Percentiles rank a stretch among this genome's conserved stretches.
Conservation (phyloP, 2,888 invertebrate species). For the Peribatodes rhomboidaria region DNA sequence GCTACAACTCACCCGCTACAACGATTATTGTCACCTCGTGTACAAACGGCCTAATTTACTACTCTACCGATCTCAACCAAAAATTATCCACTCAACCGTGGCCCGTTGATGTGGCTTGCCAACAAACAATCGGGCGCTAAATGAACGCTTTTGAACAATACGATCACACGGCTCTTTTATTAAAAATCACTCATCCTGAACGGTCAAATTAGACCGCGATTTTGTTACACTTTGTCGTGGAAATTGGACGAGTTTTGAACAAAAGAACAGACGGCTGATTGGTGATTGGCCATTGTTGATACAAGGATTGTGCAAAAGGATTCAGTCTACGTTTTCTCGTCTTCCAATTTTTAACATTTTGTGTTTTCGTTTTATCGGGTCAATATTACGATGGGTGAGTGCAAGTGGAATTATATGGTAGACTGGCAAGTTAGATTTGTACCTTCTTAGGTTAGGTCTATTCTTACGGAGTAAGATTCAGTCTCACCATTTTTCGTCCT, state of each 20-base stretch:
- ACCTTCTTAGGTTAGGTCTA: too few relatives aligned
- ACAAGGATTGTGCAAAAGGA: background rate
- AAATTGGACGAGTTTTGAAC: constrained; percentile 10
- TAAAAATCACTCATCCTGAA: constrained; percentile 22
- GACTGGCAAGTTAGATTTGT: too few relatives aligned
- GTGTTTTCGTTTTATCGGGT: too few relatives aligned
- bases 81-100: constrained; percentile 10
- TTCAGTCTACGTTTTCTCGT: background rate
- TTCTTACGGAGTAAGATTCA: too few relatives aligned
- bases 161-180: constrained; percentile 17
- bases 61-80: background rate
- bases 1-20: too few relatives aligned
- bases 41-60: background rate
- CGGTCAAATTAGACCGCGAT: constrained; percentile 22
- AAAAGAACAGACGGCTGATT: background rate
- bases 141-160: constrained; percentile 27
- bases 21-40: background rate
- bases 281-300: background rate
- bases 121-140: constrained; percentile 16
- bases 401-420: too few relatives aligned
- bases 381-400: too few relatives aligned
- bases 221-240: constrained; percentile 20
- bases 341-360: too few relatives aligned
- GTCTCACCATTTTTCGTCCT: too few relatives aligned
- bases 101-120: constrained; percentile 16